These are phyloP conservation scores for Macroramphosus scolopax DNA, from an alignment of 2,797 vertebrate species.

Conservation along the genomic window DNA sequence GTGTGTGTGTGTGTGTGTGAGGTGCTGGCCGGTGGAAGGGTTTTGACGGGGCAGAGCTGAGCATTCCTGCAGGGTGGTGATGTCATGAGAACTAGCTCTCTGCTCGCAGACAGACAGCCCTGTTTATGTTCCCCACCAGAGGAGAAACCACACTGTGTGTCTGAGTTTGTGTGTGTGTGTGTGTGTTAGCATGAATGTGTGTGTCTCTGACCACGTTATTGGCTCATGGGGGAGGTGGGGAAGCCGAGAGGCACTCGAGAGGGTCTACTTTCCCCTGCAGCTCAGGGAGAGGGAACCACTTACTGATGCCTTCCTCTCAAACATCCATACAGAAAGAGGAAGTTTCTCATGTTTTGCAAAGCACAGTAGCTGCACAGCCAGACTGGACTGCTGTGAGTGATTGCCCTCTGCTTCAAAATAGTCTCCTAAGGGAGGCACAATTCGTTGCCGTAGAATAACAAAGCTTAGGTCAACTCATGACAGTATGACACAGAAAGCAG, in stretches of 20 bases:
- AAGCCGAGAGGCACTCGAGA: slow-evolving; percentile 72
- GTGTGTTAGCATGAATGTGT: slow-evolving; percentile 30
- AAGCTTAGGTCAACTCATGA: slow-evolving; percentile 54
- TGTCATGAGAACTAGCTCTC: slow-evolving; percentile 84
- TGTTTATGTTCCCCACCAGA: slow-evolving; percentile 82
- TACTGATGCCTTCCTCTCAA: slow-evolving; percentile 68
- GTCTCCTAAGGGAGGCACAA: slow-evolving; percentile 60
- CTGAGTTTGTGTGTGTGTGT: slow-evolving; percentile 35
- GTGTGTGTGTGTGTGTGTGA: slow-evolving; percentile 4
- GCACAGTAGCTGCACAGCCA: slow-evolving; percentile 65
- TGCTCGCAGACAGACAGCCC: slow-evolving; percentile 78
- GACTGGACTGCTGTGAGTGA: slow-evolving; percentile 64
- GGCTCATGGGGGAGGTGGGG: slow-evolving; percentile 71
- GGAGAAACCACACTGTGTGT: slow-evolving; percentile 73
- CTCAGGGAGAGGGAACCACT: slow-evolving; percentile 72
- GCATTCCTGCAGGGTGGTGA: slow-evolving; percentile 84
- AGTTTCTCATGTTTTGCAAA: slow-evolving; percentile 75
- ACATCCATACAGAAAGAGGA: slow-evolving; percentile 68
- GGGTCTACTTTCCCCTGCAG: slow-evolving; percentile 76
- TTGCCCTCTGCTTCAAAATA: slow-evolving; percentile 64
- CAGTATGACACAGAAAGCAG: slow-evolving; percentile 45
- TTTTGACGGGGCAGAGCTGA: slow-evolving; percentile 75
- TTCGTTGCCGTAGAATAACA: slow-evolving; percentile 65
- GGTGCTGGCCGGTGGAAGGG: slow-evolving; percentile 61
- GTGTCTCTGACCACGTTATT: slow-evolving; percentile 42